These are phyloP conservation scores for Iphiclides podalirius DNA, from an alignment of 2,888 invertebrate genomes.

Conservation along the genomic window DNA sequence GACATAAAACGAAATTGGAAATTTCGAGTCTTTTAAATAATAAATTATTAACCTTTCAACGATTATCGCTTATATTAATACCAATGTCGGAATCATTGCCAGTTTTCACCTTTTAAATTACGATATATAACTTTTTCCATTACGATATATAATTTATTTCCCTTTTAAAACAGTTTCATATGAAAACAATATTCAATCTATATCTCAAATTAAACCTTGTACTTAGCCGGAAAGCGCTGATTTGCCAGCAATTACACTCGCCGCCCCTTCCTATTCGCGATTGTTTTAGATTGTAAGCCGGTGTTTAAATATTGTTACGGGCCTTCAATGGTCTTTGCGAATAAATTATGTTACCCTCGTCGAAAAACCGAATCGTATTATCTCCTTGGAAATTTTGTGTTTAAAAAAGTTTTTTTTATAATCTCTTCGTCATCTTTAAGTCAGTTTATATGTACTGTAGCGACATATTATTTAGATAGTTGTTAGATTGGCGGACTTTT, in stretches of 20 bases:
- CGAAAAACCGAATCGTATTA: not conserved
- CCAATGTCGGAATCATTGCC: too few species aligned
- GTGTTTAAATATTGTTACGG: slow-evolving; percentile 16
- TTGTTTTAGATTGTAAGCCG: slow-evolving; percentile 22
- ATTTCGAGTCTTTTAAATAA: not conserved
- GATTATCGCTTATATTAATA: too few species aligned
- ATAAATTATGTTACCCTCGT: slow-evolving; percentile 14
- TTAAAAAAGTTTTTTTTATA: not conserved
- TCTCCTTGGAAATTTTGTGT: not conserved
- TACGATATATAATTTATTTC: too few species aligned
- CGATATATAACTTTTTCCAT: too few species aligned
- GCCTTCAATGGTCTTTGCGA: slow-evolving; percentile 8
- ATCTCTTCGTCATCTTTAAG: too few species aligned
- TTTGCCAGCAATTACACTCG: slow-evolving; percentile 4
- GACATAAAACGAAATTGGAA: slow-evolving; percentile 3
- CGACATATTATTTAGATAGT: too few species aligned
- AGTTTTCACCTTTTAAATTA: too few species aligned
- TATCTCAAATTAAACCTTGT: not conserved
- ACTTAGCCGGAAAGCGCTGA: slow-evolving; percentile 6
- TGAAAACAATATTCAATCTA: not conserved
- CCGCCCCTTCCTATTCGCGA: slow-evolving; percentile 2
- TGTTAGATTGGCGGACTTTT: too few species aligned
- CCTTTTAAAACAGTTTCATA: too few species aligned
- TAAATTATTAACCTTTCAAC: too few species aligned
- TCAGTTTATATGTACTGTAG: too few species aligned